These are phyloP conservation scores for Scopus umbretta DNA, from an alignment of 2,113 vertebrate genomes.

Conservation along the genomic window DNA sequence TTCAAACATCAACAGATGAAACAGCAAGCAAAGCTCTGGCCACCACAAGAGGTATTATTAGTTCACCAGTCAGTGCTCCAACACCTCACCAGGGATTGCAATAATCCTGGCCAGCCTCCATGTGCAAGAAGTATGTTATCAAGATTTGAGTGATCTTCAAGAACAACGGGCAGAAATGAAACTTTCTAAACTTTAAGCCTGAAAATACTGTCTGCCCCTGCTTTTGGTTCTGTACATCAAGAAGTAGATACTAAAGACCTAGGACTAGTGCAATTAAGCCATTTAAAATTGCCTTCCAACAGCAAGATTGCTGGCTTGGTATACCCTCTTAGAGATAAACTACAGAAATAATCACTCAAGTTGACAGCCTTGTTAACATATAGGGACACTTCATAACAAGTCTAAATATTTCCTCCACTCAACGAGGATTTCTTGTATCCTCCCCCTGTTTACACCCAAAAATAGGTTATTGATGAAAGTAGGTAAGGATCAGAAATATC, in stretches of 20 bases:
- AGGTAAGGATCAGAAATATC: background rate
- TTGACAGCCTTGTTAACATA: background rate
- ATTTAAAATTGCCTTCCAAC: background rate
- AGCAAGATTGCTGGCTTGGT: background rate
- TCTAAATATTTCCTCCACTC: background rate
- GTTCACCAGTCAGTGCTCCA: accelerated
- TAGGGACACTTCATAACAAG: background rate
- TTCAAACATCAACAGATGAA: background rate
- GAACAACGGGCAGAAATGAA: background rate
- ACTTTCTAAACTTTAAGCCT: background rate
- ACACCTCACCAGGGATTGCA: background rate
- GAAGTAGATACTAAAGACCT: background rate
- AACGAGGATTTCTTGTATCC: background rate
- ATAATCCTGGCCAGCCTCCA: background rate
- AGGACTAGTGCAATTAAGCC: background rate
- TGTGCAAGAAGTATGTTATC: background rate
- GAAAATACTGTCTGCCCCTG: background rate
- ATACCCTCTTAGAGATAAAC: background rate
- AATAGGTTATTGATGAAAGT: background rate
- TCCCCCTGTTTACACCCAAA: background rate
- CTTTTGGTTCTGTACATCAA: background rate
- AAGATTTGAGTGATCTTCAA: background rate
- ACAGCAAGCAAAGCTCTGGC: background rate
- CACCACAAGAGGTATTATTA: background rate
- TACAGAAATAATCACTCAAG: background rate